Evolutionary conservation across 2,113 vertebrate species (phyloP).

Genomic region (Xenopus laevis): DNA sequence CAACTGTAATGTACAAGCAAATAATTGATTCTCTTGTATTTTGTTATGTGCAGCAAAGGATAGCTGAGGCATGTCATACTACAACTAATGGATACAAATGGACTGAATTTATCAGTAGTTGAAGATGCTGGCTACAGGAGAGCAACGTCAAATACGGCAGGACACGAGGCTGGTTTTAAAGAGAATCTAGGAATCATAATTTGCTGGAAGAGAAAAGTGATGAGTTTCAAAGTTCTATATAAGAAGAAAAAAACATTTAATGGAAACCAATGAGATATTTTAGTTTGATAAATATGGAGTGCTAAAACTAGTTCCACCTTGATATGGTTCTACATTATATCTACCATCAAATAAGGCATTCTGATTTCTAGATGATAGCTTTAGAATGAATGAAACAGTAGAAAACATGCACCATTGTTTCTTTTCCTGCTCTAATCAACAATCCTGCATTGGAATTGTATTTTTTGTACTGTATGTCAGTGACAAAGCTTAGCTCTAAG

Average conservation of each 20-base stretch:
- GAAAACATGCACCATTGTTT: no score
- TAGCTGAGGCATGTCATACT: slow-evolving; percentile 42
- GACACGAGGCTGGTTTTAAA: slow-evolving; percentile 31
- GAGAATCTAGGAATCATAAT: slow-evolving; percentile 28
- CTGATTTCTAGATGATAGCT: no score
- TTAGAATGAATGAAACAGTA: no score
- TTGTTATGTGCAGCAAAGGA: slow-evolving; percentile 42
- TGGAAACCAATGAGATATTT: no score
- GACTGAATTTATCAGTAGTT: slow-evolving; percentile 40
- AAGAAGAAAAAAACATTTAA: not conserved
- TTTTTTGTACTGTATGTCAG: no score
- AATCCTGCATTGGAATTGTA: no score
- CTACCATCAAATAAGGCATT: no score
- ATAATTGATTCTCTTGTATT: slow-evolving; percentile 46
- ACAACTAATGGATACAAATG: slow-evolving; percentile 45
- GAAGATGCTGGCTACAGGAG: slow-evolving; percentile 20
- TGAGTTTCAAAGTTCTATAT: not conserved
- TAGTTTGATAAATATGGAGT: no score
- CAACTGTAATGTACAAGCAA: slow-evolving; percentile 42
- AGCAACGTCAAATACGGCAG: slow-evolving; percentile 30
- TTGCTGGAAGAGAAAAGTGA: slow-evolving; percentile 7
- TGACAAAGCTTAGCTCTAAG: no score
- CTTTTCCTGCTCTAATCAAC: no score
- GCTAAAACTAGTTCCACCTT: no score
- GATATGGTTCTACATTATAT: no score